phyloP scores from a whole-genome alignment of 2,113 vertebrate genomes.

The Bombycilla garrulus region DNA sequence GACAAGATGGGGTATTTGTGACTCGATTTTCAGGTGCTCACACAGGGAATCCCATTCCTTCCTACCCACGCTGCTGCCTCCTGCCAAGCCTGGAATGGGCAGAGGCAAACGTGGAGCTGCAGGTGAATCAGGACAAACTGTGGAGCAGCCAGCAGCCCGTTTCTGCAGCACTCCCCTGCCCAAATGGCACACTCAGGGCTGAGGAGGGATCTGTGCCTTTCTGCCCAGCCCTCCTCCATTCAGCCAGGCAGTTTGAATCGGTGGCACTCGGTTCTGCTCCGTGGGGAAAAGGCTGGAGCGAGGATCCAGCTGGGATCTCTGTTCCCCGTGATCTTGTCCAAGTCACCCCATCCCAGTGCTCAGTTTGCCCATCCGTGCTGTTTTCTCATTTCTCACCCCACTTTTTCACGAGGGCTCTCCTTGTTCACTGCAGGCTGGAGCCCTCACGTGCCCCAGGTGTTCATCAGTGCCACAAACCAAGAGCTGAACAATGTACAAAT shows the following conservation, averaged over 20 bases:
- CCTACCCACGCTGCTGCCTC: background rate
- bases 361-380: background rate
- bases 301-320: background rate
- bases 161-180: background rate
- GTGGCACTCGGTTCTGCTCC: background rate
- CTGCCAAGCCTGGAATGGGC: background rate
- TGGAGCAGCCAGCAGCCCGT: background rate
- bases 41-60: background rate
- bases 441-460: background rate
- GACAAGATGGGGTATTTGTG: background rate
- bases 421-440: background rate
- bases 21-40: background rate
- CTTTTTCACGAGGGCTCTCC: accelerated
- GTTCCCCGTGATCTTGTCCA: background rate
- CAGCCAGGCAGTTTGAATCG: accelerated
- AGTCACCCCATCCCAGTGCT: background rate
- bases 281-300: accelerated
- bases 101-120: background rate
- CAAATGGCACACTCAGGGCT: background rate
- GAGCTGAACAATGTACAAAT: background rate
- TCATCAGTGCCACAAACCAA: background rate
- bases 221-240: background rate
- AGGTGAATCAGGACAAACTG: background rate
- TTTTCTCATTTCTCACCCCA: background rate
- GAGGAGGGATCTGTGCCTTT: background rate